These are phyloP conservation scores for Sebastolobus altivelis DNA, from an alignment of 2,797 vertebrate species.

Conservation along the genomic window DNA sequence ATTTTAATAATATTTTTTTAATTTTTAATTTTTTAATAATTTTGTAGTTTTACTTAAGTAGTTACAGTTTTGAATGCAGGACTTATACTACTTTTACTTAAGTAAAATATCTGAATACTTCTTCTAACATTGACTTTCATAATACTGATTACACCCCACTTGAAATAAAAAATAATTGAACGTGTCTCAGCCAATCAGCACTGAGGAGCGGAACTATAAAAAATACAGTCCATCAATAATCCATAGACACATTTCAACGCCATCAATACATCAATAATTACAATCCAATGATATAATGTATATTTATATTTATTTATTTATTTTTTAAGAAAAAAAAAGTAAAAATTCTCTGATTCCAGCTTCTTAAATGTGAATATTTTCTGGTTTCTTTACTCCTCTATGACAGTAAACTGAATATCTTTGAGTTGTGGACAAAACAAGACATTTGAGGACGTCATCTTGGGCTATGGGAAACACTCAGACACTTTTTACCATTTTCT, in stretches of 20 bases:
- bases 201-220: constrained; percentile 20
- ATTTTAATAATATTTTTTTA: neutral
- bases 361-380: too few relatives aligned
- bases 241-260: neutral
- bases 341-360: too few relatives aligned
- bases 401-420: too few relatives aligned
- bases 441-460: too few relatives aligned
- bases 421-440: neutral
- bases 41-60: neutral
- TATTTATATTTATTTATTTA: too few relatives aligned
- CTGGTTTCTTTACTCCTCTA: too few relatives aligned
- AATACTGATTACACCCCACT: neutral
- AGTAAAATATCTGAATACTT: neutral
- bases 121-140: neutral
- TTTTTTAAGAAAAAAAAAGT: too few relatives aligned
- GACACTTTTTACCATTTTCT: too few relatives aligned
- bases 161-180: neutral
- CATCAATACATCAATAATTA: too few relatives aligned
- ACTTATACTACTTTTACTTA: neutral
- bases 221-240: neutral
- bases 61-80: neutral
- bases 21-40: neutral
- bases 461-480: too few relatives aligned
- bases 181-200: constrained; percentile 55
- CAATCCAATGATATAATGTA: too few relatives aligned